phyloP scores from a whole-genome alignment of 2,113 vertebrate genomes.

The Vulpes vulpes region DNA sequence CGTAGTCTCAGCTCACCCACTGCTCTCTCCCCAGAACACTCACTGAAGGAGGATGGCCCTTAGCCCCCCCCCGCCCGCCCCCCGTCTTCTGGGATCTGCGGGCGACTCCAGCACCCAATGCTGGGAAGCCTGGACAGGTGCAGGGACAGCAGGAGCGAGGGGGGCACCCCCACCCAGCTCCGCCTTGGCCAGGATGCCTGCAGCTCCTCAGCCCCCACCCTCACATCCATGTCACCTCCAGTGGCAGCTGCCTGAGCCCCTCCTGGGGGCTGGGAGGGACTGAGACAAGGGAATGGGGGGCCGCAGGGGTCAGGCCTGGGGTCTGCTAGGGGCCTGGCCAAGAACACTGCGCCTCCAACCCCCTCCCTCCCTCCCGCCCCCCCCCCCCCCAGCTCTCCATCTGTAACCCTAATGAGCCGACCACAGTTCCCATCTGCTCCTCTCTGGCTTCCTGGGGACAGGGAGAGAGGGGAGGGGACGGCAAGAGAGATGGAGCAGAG shows the following conservation, averaged over 20 bases:
- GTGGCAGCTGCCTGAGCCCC: neutral
- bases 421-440: conserved; percentile 50
- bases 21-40: neutral
- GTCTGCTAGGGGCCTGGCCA: neutral
- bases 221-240: neutral
- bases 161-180: neutral
- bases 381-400: neutral
- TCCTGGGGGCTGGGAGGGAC: neutral
- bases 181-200: neutral
- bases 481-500: neutral
- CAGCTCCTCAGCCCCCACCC: neutral
- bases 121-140: too few relatives aligned
- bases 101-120: neutral
- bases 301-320: neutral
- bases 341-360: neutral
- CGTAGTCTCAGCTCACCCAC: neutral
- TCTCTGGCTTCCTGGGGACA: conserved; percentile 52
- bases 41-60: neutral
- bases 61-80: too few relatives aligned
- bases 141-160: neutral
- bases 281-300: neutral
- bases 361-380: neutral
- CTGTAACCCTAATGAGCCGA: conserved; percentile 49
- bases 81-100: neutral
- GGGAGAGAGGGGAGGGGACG: neutral